A percentile compares a stretch with the other conserved stretches of the same genome.
phyloP scores from a whole-genome alignment of 2,113 vertebrate genomes.

The Oophaga pumilio region DNA sequence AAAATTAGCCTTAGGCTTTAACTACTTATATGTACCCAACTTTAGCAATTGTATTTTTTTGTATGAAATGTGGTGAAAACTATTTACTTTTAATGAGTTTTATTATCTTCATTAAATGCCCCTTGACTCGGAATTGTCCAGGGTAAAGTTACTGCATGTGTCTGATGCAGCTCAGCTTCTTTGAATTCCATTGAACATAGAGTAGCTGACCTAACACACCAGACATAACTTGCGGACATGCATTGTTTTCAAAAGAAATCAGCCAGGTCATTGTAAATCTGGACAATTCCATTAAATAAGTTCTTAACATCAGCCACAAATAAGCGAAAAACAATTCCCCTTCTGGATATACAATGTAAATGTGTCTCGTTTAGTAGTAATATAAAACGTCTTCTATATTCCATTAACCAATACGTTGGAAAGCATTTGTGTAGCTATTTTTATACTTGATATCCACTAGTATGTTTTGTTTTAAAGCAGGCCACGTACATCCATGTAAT shows the following conservation, averaged over 20 bases:
- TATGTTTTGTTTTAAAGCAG: not conserved
- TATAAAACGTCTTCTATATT: slow-evolving; percentile 28
- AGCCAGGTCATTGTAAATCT: not conserved
- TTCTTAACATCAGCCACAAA: not conserved
- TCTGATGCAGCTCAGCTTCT: no score
- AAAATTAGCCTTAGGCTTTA: no score
- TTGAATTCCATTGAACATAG: no score
- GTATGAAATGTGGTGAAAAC: no score
- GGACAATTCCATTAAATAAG: not conserved
- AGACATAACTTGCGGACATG: no score
- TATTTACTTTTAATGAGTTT: no score
- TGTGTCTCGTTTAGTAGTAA: not conserved
- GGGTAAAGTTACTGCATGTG: no score
- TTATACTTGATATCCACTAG: slow-evolving; percentile 43
- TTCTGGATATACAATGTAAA: not conserved
- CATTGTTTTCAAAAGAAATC: not conserved
- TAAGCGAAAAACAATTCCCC: not conserved
- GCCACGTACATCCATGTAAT: slow-evolving; percentile 30
- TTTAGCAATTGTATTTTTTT: no score
- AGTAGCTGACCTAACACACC: no score
- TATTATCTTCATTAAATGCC: no score
- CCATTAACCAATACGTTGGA: not conserved
- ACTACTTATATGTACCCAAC: no score
- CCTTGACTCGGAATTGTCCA: no score
- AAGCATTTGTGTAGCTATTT: not conserved